Percentiles rank a stretch among this genome's conserved stretches.
These are phyloP conservation scores for Galleria mellonella DNA, from an alignment of 1,140 invertebrate genomes.

Conservation along the genomic window DNA sequence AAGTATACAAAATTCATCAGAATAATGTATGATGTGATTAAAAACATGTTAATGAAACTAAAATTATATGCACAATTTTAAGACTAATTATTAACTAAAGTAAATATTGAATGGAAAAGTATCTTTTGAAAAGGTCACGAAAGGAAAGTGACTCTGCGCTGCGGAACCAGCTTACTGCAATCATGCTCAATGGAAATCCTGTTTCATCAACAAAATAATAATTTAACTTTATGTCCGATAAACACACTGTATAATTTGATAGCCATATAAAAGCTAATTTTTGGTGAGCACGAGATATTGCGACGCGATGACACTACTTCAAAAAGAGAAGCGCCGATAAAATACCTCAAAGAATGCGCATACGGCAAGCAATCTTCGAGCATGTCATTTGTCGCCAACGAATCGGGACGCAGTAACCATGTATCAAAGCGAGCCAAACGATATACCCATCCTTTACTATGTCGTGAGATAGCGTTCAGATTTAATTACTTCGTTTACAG, in stretches of 20 bases:
- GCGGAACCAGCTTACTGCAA: background rate
- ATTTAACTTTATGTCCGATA: conserved; percentile 15
- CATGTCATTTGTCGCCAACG: conserved; percentile 28
- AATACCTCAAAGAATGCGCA: conserved; percentile 4
- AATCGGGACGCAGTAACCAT: conserved; percentile 14
- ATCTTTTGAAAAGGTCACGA: conserved; percentile 44
- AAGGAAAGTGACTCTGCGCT: conserved; percentile 36
- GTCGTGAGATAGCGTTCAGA: conserved; percentile 23
- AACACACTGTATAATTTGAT: conserved; percentile 12
- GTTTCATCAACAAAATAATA: conserved; percentile 1
- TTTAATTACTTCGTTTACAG: conserved; percentile 52
- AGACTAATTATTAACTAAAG: background rate
- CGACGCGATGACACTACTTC: background rate
- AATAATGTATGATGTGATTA: background rate
- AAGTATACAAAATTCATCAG: background rate
- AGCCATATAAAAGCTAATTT: conserved; percentile 25
- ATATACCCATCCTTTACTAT: conserved; percentile 13
- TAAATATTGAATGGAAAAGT: conserved; percentile 1
- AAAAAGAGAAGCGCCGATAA: conserved; percentile 13
- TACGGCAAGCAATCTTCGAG: conserved; percentile 25
- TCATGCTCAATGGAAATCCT: background rate
- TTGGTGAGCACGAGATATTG: background rate
- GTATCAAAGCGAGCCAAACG: conserved; percentile 8
- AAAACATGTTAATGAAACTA: background rate
- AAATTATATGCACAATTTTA: background rate